Evolutionary conservation across 1,140 invertebrate genomes (phyloP).

Genomic region (Phocides pigmalion): DNA sequence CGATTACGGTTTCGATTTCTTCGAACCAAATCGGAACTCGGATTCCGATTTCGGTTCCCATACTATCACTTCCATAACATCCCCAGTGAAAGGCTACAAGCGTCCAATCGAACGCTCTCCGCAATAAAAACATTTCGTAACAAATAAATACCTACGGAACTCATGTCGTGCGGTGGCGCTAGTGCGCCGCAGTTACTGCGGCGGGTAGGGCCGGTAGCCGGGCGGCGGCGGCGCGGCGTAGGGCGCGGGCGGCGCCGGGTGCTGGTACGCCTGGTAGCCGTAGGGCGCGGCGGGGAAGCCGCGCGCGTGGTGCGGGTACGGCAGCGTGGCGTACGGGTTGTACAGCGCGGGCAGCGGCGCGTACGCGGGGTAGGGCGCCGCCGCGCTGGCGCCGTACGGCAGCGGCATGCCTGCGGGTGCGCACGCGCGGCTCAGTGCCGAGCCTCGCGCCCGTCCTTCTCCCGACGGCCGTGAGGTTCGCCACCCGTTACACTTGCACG

Average conservation of each 20-base stretch:
- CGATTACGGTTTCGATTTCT: no score
- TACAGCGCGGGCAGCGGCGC: conserved; percentile 92
- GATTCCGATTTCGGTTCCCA: no score
- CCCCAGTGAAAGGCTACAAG: no score
- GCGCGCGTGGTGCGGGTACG: conserved; percentile 86
- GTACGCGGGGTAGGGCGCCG: conserved; percentile 88
- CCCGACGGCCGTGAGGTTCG: no score
- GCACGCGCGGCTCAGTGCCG: no score
- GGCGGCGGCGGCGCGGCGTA: conserved; percentile 59
- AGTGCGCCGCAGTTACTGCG: conserved; percentile 45
- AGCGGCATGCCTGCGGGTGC: conserved; percentile 87
- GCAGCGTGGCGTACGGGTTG: conserved; percentile 93
- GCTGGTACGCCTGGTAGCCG: conserved; percentile 60
- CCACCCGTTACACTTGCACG: no score
- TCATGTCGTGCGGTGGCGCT: no score
- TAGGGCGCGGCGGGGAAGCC: conserved; percentile 56
- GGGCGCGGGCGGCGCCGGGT: conserved; percentile 48
- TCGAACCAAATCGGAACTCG: no score
- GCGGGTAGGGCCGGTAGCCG: conserved; percentile 73
- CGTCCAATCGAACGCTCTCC: no score
- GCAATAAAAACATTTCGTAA: background rate
- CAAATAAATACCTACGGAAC: background rate
- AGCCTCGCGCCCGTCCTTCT: no score
- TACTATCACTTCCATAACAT: no score
- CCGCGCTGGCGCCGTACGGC: conserved; percentile 86